Conservation (phyloP, 2,888 invertebrate genomes). For the Penaeus monodon region DNA sequence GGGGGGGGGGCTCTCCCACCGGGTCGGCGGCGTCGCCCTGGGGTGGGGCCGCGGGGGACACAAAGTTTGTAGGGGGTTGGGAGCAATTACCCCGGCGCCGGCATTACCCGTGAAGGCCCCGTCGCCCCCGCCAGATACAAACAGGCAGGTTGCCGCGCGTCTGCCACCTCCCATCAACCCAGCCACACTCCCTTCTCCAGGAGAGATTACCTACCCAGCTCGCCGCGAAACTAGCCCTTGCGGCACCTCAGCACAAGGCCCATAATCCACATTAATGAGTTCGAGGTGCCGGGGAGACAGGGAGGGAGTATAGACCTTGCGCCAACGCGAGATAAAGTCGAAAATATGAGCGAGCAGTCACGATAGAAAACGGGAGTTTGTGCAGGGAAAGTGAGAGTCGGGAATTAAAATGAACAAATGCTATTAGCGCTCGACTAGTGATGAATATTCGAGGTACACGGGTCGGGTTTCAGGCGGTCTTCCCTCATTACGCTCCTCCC, state of each 20-base stretch:
- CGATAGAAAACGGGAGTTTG: conserved; percentile 62
- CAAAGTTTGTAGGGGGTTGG: conserved; percentile 57
- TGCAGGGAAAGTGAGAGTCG: conserved; percentile 62
- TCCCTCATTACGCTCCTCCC: conserved; percentile 61
- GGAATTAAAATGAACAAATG: conserved; percentile 64
- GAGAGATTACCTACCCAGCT: conserved; percentile 55
- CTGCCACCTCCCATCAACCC: conserved; percentile 63
- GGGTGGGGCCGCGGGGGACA: conserved; percentile 41
- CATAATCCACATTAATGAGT: conserved; percentile 25
- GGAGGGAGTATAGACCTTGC: conserved; percentile 32
- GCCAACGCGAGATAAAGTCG: conserved; percentile 22
- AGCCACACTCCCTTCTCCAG: conserved; percentile 58
- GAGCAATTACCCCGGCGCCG: conserved; percentile 57
- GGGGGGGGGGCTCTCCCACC: background rate
- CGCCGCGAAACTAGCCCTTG: conserved; percentile 47
- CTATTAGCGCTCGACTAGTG: conserved; percentile 63
- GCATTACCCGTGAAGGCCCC: conserved; percentile 61
- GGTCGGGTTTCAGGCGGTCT: conserved; percentile 63
- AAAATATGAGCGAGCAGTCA: conserved; percentile 16
- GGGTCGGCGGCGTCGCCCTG: conserved; percentile 7
- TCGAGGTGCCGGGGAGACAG: conserved; percentile 3
- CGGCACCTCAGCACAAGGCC: conserved; percentile 35
- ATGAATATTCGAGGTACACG: conserved; percentile 64
- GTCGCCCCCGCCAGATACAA: conserved; percentile 58
- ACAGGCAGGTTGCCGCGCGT: conserved; percentile 61